These are phyloP conservation scores for Aelia acuminata DNA, from an alignment of 2,888 invertebrate species.

Conservation along the genomic window DNA sequence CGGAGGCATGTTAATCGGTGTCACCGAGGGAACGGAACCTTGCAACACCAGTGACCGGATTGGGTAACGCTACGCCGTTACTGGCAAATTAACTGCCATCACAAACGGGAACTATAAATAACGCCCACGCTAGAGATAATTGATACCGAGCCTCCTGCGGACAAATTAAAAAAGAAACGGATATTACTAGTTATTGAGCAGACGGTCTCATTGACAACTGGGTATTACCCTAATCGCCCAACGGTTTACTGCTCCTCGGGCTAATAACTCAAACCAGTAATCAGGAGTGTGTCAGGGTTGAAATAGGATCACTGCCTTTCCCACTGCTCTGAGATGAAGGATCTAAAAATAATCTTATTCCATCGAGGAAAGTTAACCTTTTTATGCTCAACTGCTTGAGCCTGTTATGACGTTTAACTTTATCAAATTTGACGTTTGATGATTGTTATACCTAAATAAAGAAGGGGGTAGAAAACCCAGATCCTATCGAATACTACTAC, in stretches of 20 bases:
- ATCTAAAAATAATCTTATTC: no score
- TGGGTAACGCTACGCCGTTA: background rate
- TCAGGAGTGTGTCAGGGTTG: background rate
- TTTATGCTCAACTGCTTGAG: no score
- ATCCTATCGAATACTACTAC: no score
- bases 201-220: background rate
- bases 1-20: slow-evolving; percentile 23
- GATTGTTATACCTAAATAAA: no score
- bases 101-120: background rate
- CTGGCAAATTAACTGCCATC: background rate
- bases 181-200: background rate
- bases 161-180: background rate
- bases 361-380: no score
- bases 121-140: background rate
- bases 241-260: background rate
- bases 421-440: no score
- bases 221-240: background rate
- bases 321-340: background rate
- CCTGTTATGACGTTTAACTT: no score
- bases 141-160: background rate
- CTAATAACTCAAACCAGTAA: background rate
- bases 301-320: background rate
- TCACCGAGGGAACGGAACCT: slow-evolving; percentile 21
- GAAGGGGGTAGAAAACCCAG: no score
- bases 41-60: slow-evolving; percentile 3